Evolutionary conservation across 2,797 vertebrate genomes (phyloP).

Genomic region (Falco concolor): DNA sequence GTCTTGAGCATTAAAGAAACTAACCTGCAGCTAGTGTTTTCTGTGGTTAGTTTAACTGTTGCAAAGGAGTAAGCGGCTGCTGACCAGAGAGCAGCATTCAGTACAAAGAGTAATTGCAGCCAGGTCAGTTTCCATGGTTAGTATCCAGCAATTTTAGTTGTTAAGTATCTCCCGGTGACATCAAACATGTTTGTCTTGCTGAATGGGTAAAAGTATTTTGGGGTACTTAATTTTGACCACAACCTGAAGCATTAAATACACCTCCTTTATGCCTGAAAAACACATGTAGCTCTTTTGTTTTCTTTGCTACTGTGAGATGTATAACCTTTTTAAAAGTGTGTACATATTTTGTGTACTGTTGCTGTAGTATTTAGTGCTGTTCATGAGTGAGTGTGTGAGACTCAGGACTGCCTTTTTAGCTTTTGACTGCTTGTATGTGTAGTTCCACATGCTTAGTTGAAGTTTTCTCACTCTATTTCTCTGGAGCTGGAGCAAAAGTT

Average conservation of each 20-base stretch:
- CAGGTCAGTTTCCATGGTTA: background rate
- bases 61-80: background rate
- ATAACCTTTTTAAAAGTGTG: background rate
- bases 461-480: background rate
- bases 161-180: background rate
- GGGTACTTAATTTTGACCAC: background rate
- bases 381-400: background rate
- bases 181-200: background rate
- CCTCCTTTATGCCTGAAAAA: background rate
- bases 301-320: background rate
- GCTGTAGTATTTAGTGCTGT: background rate
- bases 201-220: background rate
- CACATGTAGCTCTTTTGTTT: background rate
- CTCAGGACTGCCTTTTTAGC: background rate
- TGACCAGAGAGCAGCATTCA: background rate
- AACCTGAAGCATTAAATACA: background rate
- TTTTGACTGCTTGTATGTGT: background rate
- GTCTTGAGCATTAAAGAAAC: background rate
- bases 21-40: background rate
- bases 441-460: fast-evolving
- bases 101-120: background rate
- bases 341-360: background rate
- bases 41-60: background rate
- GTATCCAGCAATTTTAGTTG: background rate
- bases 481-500: background rate